Evolutionary conservation across 1,140 invertebrate species (phyloP).

Genomic region (Drosophila kepulauana): DNA sequence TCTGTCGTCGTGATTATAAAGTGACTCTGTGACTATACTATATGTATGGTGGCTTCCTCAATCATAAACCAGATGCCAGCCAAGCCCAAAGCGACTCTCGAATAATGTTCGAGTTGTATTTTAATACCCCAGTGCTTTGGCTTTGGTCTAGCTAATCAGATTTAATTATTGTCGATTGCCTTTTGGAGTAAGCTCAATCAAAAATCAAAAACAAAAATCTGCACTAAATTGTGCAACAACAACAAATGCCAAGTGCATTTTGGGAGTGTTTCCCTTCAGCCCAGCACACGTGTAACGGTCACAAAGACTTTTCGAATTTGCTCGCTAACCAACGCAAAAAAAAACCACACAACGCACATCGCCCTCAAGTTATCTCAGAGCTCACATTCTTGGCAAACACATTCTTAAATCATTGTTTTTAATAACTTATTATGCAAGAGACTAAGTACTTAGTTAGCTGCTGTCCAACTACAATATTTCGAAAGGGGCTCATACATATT

Average conservation of each 20-base stretch:
- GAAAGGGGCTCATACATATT: slow-evolving; percentile 8
- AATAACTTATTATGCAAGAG: slow-evolving; percentile 5
- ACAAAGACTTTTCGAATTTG: slow-evolving; percentile 18
- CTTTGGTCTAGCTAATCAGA: slow-evolving; percentile 25
- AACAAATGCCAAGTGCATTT: slow-evolving; percentile 12
- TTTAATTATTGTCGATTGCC: slow-evolving; percentile 8
- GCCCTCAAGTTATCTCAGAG: not conserved
- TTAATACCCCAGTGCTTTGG: slow-evolving; percentile 7
- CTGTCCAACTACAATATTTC: not conserved
- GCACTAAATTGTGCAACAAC: slow-evolving; percentile 2
- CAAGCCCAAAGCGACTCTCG: slow-evolving; percentile 25
- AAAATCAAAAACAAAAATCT: not conserved
- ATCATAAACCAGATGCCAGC: slow-evolving; percentile 29
- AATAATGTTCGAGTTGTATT: slow-evolving; percentile 7
- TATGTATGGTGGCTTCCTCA: slow-evolving; percentile 34
- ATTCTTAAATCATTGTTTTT: slow-evolving; percentile 2
- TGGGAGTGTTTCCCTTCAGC: not conserved
- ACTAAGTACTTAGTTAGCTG: slow-evolving; percentile 8
- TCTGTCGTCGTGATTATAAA: slow-evolving; percentile 1
- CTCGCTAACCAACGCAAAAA: slow-evolving; percentile 10
- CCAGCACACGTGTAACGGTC: slow-evolving; percentile 5
- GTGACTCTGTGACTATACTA: not conserved
- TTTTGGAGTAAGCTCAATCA: not conserved
- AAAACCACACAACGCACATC: not conserved
- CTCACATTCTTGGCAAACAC: slow-evolving; percentile 4